These are phyloP conservation scores for Amphipyra berbera DNA, from an alignment of 2,888 invertebrate genomes.

Conservation along the genomic window DNA sequence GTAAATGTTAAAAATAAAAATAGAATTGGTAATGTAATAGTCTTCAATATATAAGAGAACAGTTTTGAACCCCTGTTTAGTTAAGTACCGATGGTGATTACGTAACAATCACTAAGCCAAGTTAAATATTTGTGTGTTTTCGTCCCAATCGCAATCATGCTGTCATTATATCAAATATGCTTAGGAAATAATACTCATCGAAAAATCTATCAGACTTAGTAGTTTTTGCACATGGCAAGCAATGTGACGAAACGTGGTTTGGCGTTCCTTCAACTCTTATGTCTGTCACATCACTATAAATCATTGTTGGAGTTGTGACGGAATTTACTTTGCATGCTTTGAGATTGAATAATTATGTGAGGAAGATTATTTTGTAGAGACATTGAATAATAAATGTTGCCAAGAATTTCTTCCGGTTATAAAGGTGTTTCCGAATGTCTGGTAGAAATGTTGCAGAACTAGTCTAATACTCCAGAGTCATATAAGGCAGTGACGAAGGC, in stretches of 20 bases:
- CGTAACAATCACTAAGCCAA: conserved; percentile 2
- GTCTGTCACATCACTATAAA: neutral
- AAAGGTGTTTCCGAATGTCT: conserved; percentile 3
- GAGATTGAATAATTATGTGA: conserved; percentile 21
- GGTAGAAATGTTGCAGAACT: neutral
- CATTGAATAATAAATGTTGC: conserved; percentile 18
- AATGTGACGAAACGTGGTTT: conserved; percentile 13
- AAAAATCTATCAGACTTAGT: neutral
- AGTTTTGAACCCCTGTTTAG: too few species aligned
- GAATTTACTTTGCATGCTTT: conserved; percentile 21
- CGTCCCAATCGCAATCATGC: neutral
- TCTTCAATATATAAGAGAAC: too few species aligned
- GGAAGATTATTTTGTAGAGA: conserved; percentile 10
- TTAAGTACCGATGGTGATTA: conserved; percentile 5
- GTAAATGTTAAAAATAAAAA: too few species aligned
- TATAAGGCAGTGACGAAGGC: too few species aligned
- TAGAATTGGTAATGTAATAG: too few species aligned
- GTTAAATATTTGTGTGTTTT: conserved; percentile 25
- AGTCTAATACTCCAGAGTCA: neutral
- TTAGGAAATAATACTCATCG: neutral
- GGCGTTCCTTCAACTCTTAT: conserved; percentile 12
- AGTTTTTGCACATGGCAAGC: conserved; percentile 21
- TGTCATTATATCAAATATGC: conserved; percentile 24
- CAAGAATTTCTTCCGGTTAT: conserved; percentile 31
- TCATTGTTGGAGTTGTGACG: conserved; percentile 7